Evolutionary conservation across 2,797 vertebrate species (phyloP), one percentile per base, ranked within the genome.

Genomic region (Thalassophryne amazonica): DNA sequence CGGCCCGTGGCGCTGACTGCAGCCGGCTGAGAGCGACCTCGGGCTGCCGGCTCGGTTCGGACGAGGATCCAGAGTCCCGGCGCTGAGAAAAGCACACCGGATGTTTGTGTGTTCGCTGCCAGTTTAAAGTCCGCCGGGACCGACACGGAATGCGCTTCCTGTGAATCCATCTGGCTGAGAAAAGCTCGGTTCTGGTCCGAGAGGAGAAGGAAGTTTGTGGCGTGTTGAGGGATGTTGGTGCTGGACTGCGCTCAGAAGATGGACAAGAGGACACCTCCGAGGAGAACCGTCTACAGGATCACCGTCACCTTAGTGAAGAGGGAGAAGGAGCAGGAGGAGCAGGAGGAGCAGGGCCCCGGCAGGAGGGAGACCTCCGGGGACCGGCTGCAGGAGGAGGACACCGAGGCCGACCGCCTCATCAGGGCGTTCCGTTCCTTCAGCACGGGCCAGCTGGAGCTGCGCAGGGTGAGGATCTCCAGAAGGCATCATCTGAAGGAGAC

Each of bases 261-360:
- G 94, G 91, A 92, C 78, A 73, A 91, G 24, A 91, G 88, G 0
- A 77, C 89, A 6, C 88, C 91, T 4, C 91, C 89, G 76, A 90
- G 93, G 67, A 94, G 89, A 21, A 97, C 94, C 0, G 93, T 98
- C 1, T 97, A 97, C 82, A 89, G 94, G 67, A 98, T 98, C 86
- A 97, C 94, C 11, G 92, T 98, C 62, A 98, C 95, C 18, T 76
- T 98, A 78, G 95, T 98, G 66, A 93, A 97, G 72, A 93, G 92
- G 71, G 94, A 97, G 80, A 93, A 79, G 64, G 86, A 74, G 0
- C 82, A 87, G 0, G 60, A 65, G 2, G 62, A 53, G 37, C 41
- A 0, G 17, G 57, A 4, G 55, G 25, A 4, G 7, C 20, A 0
- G 62, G 27, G 0, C 27, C 71, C 31, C 59, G 24, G n/a, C 59